Conservation (phyloP, 2,888 invertebrate species). For the Aplocera efformata region DNA sequence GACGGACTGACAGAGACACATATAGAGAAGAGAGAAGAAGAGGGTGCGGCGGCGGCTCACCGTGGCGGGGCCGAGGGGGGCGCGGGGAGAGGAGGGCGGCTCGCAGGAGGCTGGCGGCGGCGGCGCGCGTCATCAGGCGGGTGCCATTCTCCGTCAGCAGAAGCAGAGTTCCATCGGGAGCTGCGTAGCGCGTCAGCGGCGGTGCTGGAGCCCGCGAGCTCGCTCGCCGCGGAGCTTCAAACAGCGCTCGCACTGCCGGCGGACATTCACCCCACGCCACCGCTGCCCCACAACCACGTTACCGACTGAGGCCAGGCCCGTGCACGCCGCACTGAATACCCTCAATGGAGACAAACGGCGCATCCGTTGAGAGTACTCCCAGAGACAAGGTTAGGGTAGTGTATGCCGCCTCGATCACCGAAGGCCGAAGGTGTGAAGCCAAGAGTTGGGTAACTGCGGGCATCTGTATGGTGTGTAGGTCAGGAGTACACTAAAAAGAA, state of each 20-base stretch:
- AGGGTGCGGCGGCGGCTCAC: slow-evolving; percentile 76
- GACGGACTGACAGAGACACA: slow-evolving; percentile 74
- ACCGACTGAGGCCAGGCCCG: slow-evolving; percentile 58
- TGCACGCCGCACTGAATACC: slow-evolving; percentile 69
- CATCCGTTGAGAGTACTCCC: slow-evolving; percentile 64
- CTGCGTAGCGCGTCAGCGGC: slow-evolving; percentile 81
- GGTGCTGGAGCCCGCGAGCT: slow-evolving; percentile 63
- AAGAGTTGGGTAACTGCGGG: slow-evolving; percentile 80
- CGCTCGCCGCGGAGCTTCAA: slow-evolving; percentile 66
- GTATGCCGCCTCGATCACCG: slow-evolving; percentile 66
- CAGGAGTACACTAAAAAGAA: slow-evolving; percentile 79
- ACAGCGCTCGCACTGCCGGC: slow-evolving; percentile 79
- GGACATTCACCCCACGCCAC: slow-evolving; percentile 72
- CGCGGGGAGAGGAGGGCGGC: slow-evolving; percentile 78
- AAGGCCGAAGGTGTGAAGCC: slow-evolving; percentile 77
- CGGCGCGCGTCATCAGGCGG: slow-evolving; percentile 77
- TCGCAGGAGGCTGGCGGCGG: slow-evolving; percentile 76
- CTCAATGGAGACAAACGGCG: slow-evolving; percentile 48
- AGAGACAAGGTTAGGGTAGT: slow-evolving; percentile 62
- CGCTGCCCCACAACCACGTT: slow-evolving; percentile 77
- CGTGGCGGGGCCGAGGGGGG: slow-evolving; percentile 75
- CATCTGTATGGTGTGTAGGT: slow-evolving; percentile 79
- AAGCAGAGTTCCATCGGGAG: slow-evolving; percentile 82
- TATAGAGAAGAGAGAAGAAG: slow-evolving; percentile 64
- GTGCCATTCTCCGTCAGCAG: slow-evolving; percentile 84